Evolutionary conservation across 2,113 vertebrate species (phyloP), one percentile per base, ranked within the genome.

Genomic region (Haemorhous mexicanus): DNA sequence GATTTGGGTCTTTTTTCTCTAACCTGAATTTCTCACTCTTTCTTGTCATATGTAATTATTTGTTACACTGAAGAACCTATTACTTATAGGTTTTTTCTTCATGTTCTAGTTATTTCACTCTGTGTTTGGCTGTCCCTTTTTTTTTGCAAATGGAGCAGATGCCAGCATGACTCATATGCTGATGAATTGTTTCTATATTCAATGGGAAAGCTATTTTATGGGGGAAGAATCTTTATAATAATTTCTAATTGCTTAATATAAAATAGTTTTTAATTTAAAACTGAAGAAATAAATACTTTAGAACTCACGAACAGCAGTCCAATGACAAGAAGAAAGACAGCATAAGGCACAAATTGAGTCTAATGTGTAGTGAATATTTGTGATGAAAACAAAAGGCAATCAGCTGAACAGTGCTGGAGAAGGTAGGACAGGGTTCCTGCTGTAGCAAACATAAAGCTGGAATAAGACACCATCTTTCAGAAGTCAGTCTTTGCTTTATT

Each of bases 171-270:
- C 18, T 96, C 56, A 67, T 24, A 6, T 91, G 89, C 75, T 85
- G 75, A 82, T 47, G 91, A 87, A 86, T 91, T 79, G 76, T 91
- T 94, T 88, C 49, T 95, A 26, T 86, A 75, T 91, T 91, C 23
- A 58, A 74, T 84, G 16, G 58, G 92, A 92, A 89, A 72, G 67
- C 52, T 62, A n/a, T 76, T 83, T 94, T 78, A 28, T 89, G 68
- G 78, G 23, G 37, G 52, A 64, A 93, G 41, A 19, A 44, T 75
- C 55, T 80, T 92, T 77, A 59, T 81, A 67, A 79, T 77, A 94
- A 89, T 67, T 94, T 80, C 64, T 62, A 94, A 95, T 94, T 83
- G 41, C 32, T 89, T 55, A 67, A 78, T 73, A 53, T 18, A 46
- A 86, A 82, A 64, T 85, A 64, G 4, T 56, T 87, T 76, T 70